These are phyloP conservation scores for Globodera rostochiensis DNA, from an alignment of 1,140 invertebrate genomes.

Conservation along the genomic window DNA sequence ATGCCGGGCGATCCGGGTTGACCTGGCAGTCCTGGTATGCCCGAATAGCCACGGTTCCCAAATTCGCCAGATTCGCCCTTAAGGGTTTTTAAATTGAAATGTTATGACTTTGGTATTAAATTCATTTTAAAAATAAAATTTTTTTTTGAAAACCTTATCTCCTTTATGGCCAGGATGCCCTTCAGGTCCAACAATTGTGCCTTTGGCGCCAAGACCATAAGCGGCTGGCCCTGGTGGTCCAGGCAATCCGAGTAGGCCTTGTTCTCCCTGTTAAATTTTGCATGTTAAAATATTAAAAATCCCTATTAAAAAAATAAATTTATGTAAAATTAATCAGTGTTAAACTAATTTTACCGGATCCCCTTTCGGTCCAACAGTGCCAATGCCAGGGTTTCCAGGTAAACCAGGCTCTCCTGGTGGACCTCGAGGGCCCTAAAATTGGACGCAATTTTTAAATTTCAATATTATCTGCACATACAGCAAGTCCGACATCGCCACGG, in stretches of 20 bases:
- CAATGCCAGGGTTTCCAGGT: slow-evolving; percentile 66
- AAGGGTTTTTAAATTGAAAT: background rate
- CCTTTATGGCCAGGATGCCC: slow-evolving; percentile 60
- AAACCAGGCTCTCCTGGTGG: slow-evolving; percentile 62
- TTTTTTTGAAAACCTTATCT: slow-evolving; percentile 57
- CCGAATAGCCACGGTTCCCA: slow-evolving; percentile 62
- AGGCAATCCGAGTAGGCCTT: slow-evolving; percentile 50
- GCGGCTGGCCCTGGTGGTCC: slow-evolving; percentile 59
- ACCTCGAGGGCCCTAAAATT: slow-evolving; percentile 60
- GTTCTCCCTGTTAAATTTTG: slow-evolving; percentile 55
- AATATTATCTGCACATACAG: slow-evolving; percentile 65
- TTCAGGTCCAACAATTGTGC: slow-evolving; percentile 63
- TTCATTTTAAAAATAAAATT: too few relatives aligned
- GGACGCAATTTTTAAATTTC: background rate
- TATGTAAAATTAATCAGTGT: background rate
- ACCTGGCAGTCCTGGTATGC: slow-evolving; percentile 57
- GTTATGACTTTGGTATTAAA: too few relatives aligned
- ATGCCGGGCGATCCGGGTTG: slow-evolving; percentile 62
- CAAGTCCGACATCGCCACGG: slow-evolving; percentile 65
- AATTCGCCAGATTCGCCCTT: slow-evolving; percentile 63
- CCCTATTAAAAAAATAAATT: too few relatives aligned
- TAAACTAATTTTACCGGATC: slow-evolving; percentile 59
- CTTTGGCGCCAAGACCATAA: slow-evolving; percentile 50
- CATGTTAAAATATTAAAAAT: background rate
- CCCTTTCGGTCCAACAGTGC: slow-evolving; percentile 64